phyloP scores from a whole-genome alignment of 2,113 vertebrate species.

The Neogobius melanostomus region DNA sequence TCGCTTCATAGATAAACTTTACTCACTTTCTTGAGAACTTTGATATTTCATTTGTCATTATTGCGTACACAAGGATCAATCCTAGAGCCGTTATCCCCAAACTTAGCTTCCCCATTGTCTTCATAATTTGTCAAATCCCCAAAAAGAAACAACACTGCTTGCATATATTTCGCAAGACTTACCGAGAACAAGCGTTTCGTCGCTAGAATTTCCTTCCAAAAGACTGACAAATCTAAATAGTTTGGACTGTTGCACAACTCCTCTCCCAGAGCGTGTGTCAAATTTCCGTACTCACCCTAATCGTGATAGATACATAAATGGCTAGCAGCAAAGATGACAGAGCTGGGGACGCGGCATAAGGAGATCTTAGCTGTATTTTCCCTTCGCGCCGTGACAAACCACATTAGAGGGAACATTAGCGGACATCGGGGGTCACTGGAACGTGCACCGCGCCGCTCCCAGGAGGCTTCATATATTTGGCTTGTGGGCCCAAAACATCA shows the following conservation, averaged over 20 bases:
- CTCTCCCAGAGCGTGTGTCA: conserved; percentile 33
- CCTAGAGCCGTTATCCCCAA: too few species aligned
- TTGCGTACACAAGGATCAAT: too few species aligned
- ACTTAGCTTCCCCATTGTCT: too few species aligned
- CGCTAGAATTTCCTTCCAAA: background rate
- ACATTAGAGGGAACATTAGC: conserved; percentile 42
- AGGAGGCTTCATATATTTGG: conserved; percentile 13
- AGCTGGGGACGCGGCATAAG: conserved; percentile 14
- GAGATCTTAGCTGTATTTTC: conserved; percentile 21
- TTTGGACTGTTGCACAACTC: conserved; percentile 26
- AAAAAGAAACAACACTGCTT: too few species aligned
- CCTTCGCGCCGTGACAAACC: conserved; percentile 50
- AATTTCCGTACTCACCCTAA: conserved; percentile 24
- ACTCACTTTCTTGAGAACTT: too few species aligned
- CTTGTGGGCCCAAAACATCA: conserved; percentile 19
- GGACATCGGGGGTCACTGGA: conserved; percentile 29
- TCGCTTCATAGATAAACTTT: too few species aligned
- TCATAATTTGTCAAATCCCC: too few species aligned
- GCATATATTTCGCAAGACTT: background rate
- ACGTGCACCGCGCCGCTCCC: conserved; percentile 29
- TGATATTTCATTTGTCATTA: too few species aligned
- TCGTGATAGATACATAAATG: conserved; percentile 40
- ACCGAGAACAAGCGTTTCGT: background rate
- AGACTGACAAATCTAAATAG: background rate
- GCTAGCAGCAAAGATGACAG: conserved; percentile 35